Percentiles rank a stretch among this genome's conserved stretches.
Evolutionary conservation across 2,797 vertebrate genomes (phyloP).

Genomic region (Platalea minor): DNA sequence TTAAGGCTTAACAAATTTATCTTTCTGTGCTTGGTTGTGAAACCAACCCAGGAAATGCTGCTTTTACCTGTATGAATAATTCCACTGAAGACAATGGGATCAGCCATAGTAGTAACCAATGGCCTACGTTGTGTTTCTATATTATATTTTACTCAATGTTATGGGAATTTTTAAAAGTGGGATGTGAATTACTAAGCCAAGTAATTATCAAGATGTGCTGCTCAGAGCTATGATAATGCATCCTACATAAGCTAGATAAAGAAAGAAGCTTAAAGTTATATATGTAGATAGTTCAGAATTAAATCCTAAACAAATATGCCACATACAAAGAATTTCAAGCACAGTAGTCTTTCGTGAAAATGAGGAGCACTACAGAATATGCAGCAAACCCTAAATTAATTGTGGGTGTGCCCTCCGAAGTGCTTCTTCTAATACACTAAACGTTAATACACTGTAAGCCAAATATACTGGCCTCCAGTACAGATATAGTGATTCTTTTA

Average conservation of each 20-base stretch:
- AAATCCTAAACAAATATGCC: not conserved
- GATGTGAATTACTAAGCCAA: not conserved
- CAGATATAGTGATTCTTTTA: not conserved
- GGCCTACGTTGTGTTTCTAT: not conserved
- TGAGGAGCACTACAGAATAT: not conserved
- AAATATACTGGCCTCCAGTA: not conserved
- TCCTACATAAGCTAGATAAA: not conserved
- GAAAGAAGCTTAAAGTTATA: not conserved
- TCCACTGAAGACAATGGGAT: not conserved
- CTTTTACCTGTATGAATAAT: not conserved
- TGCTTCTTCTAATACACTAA: not conserved
- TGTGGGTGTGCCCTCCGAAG: not conserved
- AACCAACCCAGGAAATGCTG: not conserved
- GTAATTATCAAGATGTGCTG: not conserved
- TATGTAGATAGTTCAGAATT: not conserved
- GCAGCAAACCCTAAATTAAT: not conserved
- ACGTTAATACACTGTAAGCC: not conserved
- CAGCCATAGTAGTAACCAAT: not conserved
- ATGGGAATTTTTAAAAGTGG: not conserved
- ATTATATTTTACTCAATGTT: not conserved
- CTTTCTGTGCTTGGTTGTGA: not conserved
- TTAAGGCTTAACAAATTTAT: not conserved
- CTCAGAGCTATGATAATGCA: not conserved
- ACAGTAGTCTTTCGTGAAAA: not conserved
- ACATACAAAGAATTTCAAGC: not conserved